phyloP scores from a whole-genome alignment of 2,113 vertebrate genomes.

The Edolisoma coerulescens region DNA sequence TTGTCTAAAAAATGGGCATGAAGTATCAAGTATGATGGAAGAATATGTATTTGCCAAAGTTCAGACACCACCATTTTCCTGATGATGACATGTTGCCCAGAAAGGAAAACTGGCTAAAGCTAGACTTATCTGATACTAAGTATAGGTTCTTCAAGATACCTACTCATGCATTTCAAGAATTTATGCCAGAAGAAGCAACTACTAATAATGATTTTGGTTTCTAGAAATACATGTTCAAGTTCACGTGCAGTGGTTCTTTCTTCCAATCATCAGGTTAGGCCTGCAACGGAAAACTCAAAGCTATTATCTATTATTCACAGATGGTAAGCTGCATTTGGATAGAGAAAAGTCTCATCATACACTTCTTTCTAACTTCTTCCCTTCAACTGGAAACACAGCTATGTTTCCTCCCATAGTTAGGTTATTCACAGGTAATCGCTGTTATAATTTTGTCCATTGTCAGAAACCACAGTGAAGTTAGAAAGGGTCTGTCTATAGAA shows the following conservation, averaged over 20 bases:
- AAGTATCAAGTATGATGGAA: not conserved
- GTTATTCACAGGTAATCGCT: not conserved
- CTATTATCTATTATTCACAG: not conserved
- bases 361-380: not conserved
- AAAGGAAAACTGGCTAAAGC: not conserved
- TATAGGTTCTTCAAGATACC: not conserved
- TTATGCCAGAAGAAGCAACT: not conserved
- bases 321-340: not conserved
- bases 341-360: not conserved
- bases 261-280: not conserved
- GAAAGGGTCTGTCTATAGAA: not conserved
- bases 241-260: not conserved
- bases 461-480: not conserved
- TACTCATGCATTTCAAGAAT: not conserved
- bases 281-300: not conserved
- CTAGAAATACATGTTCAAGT: not conserved
- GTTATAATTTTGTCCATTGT: not conserved
- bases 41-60: not conserved
- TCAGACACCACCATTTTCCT: not conserved
- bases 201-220: not conserved
- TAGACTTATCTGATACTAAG: not conserved
- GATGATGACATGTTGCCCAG: not conserved
- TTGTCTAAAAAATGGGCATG: not conserved
- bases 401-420: not conserved
- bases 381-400: not conserved